Conservation (phyloP, 2,797 vertebrate species). For the Aythya fuligula region DNA sequence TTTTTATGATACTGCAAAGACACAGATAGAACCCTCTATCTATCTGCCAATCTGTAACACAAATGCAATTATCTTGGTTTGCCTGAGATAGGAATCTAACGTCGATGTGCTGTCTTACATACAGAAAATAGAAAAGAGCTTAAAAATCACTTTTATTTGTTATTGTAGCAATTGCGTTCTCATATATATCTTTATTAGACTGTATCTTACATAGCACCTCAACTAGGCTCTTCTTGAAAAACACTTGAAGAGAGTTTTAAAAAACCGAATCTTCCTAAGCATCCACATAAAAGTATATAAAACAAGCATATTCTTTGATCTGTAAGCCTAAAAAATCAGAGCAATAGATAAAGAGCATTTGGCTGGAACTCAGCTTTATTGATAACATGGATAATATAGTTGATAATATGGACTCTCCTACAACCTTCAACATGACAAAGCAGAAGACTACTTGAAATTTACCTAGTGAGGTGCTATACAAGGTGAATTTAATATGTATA, state of each 20-base stretch:
- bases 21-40: neutral
- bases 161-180: neutral
- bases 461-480: neutral
- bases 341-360: neutral
- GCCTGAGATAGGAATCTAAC: neutral
- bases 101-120: neutral
- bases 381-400: neutral
- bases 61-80: neutral
- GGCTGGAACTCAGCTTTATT: neutral
- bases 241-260: neutral
- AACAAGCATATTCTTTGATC: neutral
- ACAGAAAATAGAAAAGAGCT: neutral
- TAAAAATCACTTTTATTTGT: neutral
- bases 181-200: neutral
- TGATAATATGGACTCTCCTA: neutral
- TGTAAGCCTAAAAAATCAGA: neutral
- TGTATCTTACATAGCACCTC: neutral
- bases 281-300: neutral
- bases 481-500: neutral
- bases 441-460: neutral
- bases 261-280: neutral
- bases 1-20: neutral
- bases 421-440: neutral
- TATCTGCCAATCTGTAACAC: neutral
- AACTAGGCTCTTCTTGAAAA: neutral